phyloP scores from a whole-genome alignment of 2,113 vertebrate species.

The Centropristis striata region DNA sequence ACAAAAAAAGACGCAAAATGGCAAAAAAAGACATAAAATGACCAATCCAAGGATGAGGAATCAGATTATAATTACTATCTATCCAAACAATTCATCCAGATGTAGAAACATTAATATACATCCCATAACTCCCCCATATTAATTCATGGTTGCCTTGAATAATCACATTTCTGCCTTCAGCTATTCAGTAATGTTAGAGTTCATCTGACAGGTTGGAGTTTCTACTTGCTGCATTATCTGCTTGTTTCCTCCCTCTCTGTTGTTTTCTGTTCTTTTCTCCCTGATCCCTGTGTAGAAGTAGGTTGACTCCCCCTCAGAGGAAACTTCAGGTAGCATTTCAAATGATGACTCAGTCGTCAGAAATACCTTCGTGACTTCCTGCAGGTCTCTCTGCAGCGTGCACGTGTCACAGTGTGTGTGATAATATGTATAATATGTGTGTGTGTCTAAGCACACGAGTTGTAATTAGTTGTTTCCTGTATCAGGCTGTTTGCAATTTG shows the following conservation, averaged over 20 bases:
- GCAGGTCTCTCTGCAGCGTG: slow-evolving; percentile 3
- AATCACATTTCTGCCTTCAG: slow-evolving; percentile 25
- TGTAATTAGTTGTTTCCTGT: slow-evolving; percentile 64
- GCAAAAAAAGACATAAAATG: too few relatives aligned
- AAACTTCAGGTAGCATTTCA: slow-evolving; percentile 52
- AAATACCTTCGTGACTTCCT: slow-evolving; percentile 18
- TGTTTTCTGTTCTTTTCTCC: slow-evolving; percentile 18
- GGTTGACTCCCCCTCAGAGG: slow-evolving; percentile 56
- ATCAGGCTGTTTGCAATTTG: slow-evolving; percentile 56
- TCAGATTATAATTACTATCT: too few relatives aligned
- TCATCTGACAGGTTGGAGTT: slow-evolving; percentile 43
- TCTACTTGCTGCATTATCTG: slow-evolving; percentile 10
- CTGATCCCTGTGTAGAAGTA: slow-evolving; percentile 41
- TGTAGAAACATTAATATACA: not conserved
- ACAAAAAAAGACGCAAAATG: too few relatives aligned
- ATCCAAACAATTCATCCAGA: not conserved
- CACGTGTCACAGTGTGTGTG: slow-evolving; percentile 20
- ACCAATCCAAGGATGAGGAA: not conserved
- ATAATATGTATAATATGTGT: slow-evolving; percentile 14
- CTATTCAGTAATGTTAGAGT: slow-evolving; percentile 27
- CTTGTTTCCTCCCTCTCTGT: slow-evolving; percentile 4
- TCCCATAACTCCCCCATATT: not conserved
- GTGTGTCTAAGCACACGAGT: slow-evolving; percentile 35
- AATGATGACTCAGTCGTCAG: slow-evolving; percentile 53
- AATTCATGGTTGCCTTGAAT: not conserved